Evolutionary conservation across 2,888 invertebrate species (phyloP).

Genomic region (Ectemnius cavifrons): DNA sequence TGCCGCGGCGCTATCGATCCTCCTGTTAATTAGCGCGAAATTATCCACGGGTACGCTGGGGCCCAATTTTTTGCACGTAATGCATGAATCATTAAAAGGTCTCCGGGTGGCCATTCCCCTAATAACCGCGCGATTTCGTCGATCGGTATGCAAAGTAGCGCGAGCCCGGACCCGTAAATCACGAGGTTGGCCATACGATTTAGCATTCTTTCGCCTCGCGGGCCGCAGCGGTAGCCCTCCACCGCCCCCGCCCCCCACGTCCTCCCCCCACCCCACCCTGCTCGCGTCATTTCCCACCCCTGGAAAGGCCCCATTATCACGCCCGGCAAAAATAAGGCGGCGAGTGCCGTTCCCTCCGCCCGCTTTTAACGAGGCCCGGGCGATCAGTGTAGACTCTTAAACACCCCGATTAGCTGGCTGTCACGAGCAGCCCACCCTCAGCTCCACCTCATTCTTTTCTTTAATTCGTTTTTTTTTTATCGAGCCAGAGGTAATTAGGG

Average conservation of each 20-base stretch:
- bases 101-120: constrained; percentile 52
- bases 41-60: constrained; percentile 29
- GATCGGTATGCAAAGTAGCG: constrained; percentile 72
- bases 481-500: constrained; percentile 77
- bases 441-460: constrained; percentile 76
- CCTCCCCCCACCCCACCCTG: constrained; percentile 30
- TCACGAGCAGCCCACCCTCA: constrained; percentile 76
- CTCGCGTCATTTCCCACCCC: constrained; percentile 33
- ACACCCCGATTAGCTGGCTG: constrained; percentile 78
- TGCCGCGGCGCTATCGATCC: constrained; percentile 26
- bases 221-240: not conserved
- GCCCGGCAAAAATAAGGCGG: constrained; percentile 73
- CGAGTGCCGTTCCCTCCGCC: constrained; percentile 67
- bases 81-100: constrained; percentile 55
- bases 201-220: constrained; percentile 56
- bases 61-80: constrained; percentile 59
- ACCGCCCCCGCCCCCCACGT: not conserved
- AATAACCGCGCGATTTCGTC: constrained; percentile 60
- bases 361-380: constrained; percentile 76
- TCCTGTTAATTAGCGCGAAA: constrained; percentile 52
- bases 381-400: constrained; percentile 78
- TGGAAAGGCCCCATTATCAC: constrained; percentile 74
- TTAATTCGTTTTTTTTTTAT: constrained; percentile 75
- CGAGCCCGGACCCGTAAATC: constrained; percentile 68
- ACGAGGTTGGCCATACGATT: constrained; percentile 61